Base-by-base conservation (phyloP, 1,140 invertebrate genomes). In the Euglossa dilemma region DNA sequence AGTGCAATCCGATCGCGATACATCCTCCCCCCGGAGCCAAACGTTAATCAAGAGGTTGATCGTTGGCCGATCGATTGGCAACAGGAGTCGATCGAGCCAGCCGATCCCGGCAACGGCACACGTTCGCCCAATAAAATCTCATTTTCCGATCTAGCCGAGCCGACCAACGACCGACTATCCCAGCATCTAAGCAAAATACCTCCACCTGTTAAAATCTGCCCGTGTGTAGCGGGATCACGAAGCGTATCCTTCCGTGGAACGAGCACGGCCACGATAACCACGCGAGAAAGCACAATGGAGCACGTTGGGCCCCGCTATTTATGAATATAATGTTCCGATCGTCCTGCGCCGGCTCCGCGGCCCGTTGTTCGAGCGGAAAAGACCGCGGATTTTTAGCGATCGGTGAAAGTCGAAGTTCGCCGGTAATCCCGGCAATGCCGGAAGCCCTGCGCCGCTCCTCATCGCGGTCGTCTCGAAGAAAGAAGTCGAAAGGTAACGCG, bases 351-450 rank as follows among this genome's bases (percentile, higher is more conserved):
- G 18, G 77, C 79, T 56, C 47, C 6, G 9, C 36, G 59, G 18
- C 28, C 61, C 72, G 80, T 81, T 81, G 72, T 81, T 81, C 73
- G 52, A 81, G 73, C 71, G 74, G 66, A 52, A 72, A 79, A 79
- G 76, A 84, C 79, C 45, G 52, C 12, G 67, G 66, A 57, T 85
- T 81, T 84, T 75, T 63, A 25, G 47, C 56, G 80, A 83, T 83
- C 74, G 80, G 84, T 83, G 80, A 85, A 83, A 85, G 83, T 75
- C 56, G 59, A 82, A 71, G 78, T 81, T 80, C 64, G 83, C 63
- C 25, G 67, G 69, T 75, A 69, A 85, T 85, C 78, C 73, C 56
- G 64, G 36, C 78, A 25, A 85, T 85, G 78, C 79, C 83, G 83
- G 83, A 85, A 85, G 79, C 78, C 43, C 36, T 43, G 25, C 45